phyloP scores from a whole-genome alignment of 2,113 vertebrate genomes.

The Nipponia nippon region DNA sequence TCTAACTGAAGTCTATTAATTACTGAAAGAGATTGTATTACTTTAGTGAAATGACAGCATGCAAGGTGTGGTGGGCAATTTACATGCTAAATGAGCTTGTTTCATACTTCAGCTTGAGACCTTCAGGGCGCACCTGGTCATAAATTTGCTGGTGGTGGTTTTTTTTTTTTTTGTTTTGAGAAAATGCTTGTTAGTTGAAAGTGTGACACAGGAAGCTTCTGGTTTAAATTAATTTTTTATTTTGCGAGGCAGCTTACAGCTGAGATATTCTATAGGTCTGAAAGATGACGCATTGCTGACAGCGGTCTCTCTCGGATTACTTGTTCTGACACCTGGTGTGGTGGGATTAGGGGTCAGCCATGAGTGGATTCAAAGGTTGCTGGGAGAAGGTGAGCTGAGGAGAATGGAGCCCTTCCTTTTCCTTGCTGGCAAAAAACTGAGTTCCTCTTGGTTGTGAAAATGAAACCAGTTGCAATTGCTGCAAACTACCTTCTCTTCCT shows the following conservation, averaged over 20 bases:
- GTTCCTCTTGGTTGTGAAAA: background rate
- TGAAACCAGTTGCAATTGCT: background rate
- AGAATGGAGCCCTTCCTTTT: background rate
- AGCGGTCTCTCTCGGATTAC: background rate
- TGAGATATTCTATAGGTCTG: background rate
- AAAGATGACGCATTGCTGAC: accelerated
- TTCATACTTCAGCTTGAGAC: background rate
- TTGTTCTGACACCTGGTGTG: background rate
- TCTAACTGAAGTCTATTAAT: background rate
- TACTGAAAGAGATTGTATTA: background rate
- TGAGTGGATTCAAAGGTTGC: background rate
- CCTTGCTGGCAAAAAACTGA: background rate
- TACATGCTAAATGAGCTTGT: background rate
- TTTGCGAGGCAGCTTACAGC: background rate
- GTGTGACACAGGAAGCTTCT: background rate
- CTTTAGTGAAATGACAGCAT: background rate
- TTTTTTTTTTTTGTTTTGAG: background rate
- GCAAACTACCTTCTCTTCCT: background rate
- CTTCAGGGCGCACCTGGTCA: background rate
- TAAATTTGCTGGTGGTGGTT: background rate
- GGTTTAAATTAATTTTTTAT: background rate
- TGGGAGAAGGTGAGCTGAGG: background rate
- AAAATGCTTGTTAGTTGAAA: background rate
- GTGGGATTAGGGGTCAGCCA: background rate
- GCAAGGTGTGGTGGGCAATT: background rate